phyloP scores from a whole-genome alignment of 2,888 invertebrate species.

The Drosophila hamatofila region DNA sequence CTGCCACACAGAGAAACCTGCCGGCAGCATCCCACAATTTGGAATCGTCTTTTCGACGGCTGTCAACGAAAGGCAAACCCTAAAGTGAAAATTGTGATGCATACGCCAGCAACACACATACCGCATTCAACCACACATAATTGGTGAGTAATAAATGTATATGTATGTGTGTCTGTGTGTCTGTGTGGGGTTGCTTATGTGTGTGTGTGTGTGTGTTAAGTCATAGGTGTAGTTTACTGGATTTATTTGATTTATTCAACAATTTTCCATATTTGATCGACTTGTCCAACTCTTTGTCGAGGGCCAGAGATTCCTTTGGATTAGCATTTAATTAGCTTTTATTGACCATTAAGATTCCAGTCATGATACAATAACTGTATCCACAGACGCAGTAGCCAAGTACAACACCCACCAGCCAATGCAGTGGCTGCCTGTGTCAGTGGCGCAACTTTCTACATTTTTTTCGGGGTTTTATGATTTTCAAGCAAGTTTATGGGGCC shows the following conservation, averaged over 20 bases:
- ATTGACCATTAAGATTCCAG: conserved; percentile 74
- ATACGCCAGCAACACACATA: conserved; percentile 7
- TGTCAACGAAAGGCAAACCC: conserved; percentile 60
- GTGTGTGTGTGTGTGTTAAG: conserved; percentile 9
- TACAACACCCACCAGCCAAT: conserved; percentile 56
- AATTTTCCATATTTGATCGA: conserved; percentile 44
- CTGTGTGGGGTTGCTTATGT: conserved; percentile 1
- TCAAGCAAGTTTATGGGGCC: conserved; percentile 64
- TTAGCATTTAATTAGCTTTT: conserved; percentile 70
- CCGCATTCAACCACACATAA: conserved; percentile 40
- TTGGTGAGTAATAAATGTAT: conserved; percentile 32
- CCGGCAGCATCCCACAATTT: conserved; percentile 38
- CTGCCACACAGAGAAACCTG: conserved; percentile 15
- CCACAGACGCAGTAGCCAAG: conserved; percentile 41
- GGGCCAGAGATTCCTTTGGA: conserved; percentile 27
- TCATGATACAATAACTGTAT: conserved; percentile 52
- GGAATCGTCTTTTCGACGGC: conserved; percentile 53
- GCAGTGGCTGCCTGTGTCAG: conserved; percentile 15
- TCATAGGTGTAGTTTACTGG: conserved; percentile 2
- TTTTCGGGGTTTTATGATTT: conserved; percentile 59
- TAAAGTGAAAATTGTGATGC: conserved; percentile 29
- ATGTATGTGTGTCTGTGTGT: too few relatives aligned
- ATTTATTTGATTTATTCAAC: conserved; percentile 46
- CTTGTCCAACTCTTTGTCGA: conserved; percentile 16
- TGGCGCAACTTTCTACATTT: conserved; percentile 63